These are phyloP conservation scores for Limulus polyphemus DNA, from an alignment of 2,888 invertebrate species.

Conservation along the genomic window DNA sequence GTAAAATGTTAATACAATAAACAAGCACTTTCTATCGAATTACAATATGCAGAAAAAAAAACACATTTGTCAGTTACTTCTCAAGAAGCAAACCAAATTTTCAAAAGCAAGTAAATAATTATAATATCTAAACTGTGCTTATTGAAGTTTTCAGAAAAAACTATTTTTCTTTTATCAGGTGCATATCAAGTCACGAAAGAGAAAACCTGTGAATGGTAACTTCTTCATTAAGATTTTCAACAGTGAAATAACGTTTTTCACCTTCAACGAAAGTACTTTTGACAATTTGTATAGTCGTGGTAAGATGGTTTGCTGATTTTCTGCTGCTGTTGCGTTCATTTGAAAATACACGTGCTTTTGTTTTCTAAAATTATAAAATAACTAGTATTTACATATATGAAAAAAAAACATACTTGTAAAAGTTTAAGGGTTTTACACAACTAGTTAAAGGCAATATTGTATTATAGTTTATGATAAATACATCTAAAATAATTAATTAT, in stretches of 20 bases:
- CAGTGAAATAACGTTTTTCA: slow-evolving; percentile 9
- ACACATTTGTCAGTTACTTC: too few species aligned
- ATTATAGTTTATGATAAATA: too few species aligned
- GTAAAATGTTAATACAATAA: too few species aligned
- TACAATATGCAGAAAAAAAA: too few species aligned
- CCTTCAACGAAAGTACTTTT: slow-evolving; percentile 16
- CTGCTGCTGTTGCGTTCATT: too few species aligned
- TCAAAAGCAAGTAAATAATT: too few species aligned
- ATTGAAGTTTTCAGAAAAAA: not conserved
- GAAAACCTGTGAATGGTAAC: slow-evolving; percentile 11
- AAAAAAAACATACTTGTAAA: not conserved
- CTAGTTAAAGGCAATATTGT: too few species aligned
- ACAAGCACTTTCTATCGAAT: too few species aligned
- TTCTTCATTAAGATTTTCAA: slow-evolving; percentile 17
- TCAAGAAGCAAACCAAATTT: too few species aligned
- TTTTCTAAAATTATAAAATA: not conserved
- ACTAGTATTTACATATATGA: not conserved
- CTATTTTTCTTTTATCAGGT: slow-evolving; percentile 10
- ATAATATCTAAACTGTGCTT: too few species aligned
- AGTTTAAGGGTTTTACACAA: too few species aligned
- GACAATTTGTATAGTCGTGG: not conserved
- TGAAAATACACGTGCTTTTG: slow-evolving; percentile 5
- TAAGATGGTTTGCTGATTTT: slow-evolving; percentile 6
- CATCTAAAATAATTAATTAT: too few species aligned
- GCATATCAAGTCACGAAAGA: slow-evolving; percentile 9